Evolutionary conservation across 2,888 invertebrate genomes (phyloP).

Genomic region (Amorpha juglandis): DNA sequence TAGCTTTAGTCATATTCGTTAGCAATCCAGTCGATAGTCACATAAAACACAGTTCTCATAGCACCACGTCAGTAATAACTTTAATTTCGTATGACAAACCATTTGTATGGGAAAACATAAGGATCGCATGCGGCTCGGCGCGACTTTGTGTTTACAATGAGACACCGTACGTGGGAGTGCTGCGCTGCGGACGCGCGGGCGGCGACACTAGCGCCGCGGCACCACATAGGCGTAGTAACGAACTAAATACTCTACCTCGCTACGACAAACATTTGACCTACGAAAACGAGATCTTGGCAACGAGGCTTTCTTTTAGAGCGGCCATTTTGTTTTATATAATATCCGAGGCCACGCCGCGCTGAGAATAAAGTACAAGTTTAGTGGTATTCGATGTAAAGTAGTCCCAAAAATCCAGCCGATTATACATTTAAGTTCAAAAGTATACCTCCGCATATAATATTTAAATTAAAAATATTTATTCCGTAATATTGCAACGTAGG

Average conservation of each 20-base stretch:
- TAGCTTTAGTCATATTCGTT: constrained; percentile 83
- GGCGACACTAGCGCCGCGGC: constrained; percentile 53
- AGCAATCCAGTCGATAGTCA: constrained; percentile 56
- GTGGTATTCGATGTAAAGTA: background rate
- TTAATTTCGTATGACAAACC: constrained; percentile 62
- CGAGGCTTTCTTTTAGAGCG: constrained; percentile 50
- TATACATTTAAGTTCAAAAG: too few species aligned
- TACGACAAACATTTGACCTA: constrained; percentile 48
- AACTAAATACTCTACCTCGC: constrained; percentile 66
- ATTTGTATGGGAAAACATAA: constrained; percentile 59
- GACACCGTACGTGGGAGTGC: constrained; percentile 79
- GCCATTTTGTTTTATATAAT: constrained; percentile 76
- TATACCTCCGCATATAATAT: too few species aligned
- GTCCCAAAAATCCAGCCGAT: background rate
- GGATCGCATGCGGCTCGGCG: constrained; percentile 56
- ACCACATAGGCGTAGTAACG: constrained; percentile 60
- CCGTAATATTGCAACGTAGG: background rate
- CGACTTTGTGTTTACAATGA: constrained; percentile 74
- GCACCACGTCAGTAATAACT: constrained; percentile 58
- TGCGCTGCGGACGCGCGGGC: constrained; percentile 52
- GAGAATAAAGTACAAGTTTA: background rate
- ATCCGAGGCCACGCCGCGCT: constrained; percentile 30
- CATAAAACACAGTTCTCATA: constrained; percentile 50
- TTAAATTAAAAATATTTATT: background rate
- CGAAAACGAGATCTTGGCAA: constrained; percentile 39